Evolutionary conservation across 2,113 vertebrate genomes (phyloP).

Genomic region (Vulpes ferrilata): DNA sequence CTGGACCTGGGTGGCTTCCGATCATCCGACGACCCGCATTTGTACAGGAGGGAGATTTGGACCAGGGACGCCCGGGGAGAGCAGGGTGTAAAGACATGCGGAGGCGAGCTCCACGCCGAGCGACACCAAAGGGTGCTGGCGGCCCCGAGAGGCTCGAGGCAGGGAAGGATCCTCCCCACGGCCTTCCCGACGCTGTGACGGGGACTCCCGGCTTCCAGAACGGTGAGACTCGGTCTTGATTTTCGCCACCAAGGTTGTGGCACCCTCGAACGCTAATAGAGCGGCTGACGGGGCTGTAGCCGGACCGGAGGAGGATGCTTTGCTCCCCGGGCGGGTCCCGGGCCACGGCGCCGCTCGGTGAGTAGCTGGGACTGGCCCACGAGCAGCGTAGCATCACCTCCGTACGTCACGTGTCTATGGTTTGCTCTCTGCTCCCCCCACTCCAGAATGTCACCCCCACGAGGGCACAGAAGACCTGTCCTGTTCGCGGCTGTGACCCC

Average conservation of each 20-base stretch:
- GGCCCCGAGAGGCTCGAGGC: no score
- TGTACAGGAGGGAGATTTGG: not conserved
- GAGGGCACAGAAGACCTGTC: not conserved
- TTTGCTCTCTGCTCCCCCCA: not conserved
- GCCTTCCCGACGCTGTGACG: not conserved
- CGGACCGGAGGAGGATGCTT: not conserved
- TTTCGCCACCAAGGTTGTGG: not conserved
- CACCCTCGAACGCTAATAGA: not conserved
- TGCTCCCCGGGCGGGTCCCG: no score
- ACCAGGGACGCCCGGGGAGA: not conserved
- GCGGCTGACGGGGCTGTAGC: not conserved
- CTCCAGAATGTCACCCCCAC: not conserved
- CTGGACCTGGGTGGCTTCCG: not conserved
- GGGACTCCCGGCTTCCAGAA: not conserved
- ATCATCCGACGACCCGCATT: not conserved
- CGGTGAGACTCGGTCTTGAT: not conserved
- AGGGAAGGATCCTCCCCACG: not conserved
- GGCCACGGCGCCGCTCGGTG: not conserved
- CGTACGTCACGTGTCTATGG: not conserved
- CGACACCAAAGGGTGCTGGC: not conserved
- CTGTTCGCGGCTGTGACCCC: not conserved
- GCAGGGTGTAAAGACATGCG: fast-evolving
- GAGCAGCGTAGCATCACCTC: not conserved
- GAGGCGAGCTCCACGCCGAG: not conserved
- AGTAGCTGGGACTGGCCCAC: not conserved